These are phyloP conservation scores for Dendroctonus valens DNA, from an alignment of 1,140 invertebrate genomes.

Conservation along the genomic window DNA sequence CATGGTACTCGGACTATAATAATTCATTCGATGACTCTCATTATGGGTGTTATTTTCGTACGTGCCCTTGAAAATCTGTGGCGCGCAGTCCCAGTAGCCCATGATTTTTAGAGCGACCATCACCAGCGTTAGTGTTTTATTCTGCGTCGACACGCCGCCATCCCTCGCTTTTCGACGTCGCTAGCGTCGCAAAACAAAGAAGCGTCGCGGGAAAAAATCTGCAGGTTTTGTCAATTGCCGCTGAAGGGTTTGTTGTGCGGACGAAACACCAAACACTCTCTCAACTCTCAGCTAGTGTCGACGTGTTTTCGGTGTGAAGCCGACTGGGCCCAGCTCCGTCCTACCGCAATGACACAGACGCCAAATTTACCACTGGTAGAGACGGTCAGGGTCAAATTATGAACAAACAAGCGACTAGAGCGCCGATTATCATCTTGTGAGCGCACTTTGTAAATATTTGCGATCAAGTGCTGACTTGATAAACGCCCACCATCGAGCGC, in stretches of 20 bases:
- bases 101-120: conserved; percentile 26
- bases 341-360: conserved; percentile 18
- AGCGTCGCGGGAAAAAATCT: conserved; percentile 21
- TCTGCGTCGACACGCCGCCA: conserved; percentile 18
- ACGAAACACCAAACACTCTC: too few relatives aligned
- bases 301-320: too few relatives aligned
- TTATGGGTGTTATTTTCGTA: conserved; percentile 28
- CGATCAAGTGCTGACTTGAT: neutral
- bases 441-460: conserved; percentile 34
- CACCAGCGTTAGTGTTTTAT: conserved; percentile 25
- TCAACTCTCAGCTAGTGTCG: neutral
- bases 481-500: neutral
- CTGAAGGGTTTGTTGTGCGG: too few relatives aligned
- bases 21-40: conserved; percentile 13
- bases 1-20: conserved; percentile 7
- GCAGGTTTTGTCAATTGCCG: too few relatives aligned
- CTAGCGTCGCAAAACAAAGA: conserved; percentile 22
- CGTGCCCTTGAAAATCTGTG: conserved; percentile 29
- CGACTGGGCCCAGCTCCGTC: neutral
- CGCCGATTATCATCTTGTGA: conserved; percentile 18
- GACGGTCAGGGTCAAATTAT: conserved; percentile 28
- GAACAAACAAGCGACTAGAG: conserved; percentile 20
- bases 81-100: conserved; percentile 28
- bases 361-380: conserved; percentile 21
- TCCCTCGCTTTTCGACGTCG: conserved; percentile 18